phyloP scores from a whole-genome alignment of 2,888 invertebrate genomes.

The Leucophenga maculata region DNA sequence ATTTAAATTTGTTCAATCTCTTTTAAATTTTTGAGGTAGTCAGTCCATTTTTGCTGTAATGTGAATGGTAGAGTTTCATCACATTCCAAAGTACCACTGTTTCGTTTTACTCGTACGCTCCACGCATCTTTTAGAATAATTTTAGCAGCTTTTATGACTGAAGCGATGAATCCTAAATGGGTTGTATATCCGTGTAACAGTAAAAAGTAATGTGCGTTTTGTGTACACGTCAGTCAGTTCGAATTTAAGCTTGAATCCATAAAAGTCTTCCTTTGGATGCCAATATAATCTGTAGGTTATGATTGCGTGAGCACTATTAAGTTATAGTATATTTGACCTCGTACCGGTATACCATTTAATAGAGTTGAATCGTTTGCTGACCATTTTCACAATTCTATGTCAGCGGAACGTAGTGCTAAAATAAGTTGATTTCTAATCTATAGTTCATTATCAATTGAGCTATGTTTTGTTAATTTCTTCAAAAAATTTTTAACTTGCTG shows the following conservation, averaged over 20 bases:
- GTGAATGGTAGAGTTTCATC: too few relatives aligned
- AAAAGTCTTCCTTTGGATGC: conserved; percentile 8
- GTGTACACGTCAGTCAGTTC: not conserved
- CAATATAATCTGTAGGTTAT: conserved; percentile 1
- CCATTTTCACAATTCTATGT: conserved; percentile 12
- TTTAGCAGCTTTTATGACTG: not conserved
- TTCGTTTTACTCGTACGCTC: too few relatives aligned
- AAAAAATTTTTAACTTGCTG: too few relatives aligned
- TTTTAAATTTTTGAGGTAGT: too few relatives aligned
- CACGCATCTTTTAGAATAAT: too few relatives aligned
- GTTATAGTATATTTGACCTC: not conserved
- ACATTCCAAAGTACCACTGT: too few relatives aligned
- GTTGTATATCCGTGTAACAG: not conserved
- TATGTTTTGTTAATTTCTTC: conserved; percentile 1
- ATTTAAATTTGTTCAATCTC: too few relatives aligned
- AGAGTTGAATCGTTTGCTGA: not conserved
- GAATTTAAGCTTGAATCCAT: conserved; percentile 8
- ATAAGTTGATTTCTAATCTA: conserved; percentile 6
- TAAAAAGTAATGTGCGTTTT: not conserved
- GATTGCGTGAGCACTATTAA: not conserved
- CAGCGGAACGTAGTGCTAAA: not conserved
- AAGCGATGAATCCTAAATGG: not conserved
- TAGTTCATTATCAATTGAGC: not conserved
- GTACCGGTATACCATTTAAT: not conserved
- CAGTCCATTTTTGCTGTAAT: too few relatives aligned